Evolutionary conservation across 2,888 invertebrate genomes (phyloP).

Genomic region (Leucozona laternaria): DNA sequence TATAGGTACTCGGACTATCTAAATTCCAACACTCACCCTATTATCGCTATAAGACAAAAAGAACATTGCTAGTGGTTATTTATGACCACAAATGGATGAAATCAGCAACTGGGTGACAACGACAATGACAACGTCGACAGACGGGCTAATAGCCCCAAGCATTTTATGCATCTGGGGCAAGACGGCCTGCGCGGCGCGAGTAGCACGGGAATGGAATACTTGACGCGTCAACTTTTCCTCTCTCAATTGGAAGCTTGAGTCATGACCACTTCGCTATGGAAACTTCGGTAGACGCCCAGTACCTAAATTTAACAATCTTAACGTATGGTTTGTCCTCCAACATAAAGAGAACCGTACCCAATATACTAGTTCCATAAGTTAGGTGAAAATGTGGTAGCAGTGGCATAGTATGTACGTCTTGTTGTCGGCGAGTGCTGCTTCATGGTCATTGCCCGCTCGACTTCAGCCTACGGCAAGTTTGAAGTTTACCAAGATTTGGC

Average conservation of each 20-base stretch:
- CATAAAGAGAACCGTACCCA: constrained; percentile 45
- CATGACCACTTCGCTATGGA: constrained; percentile 53
- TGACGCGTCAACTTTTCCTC: constrained; percentile 63
- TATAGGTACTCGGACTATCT: constrained; percentile 62
- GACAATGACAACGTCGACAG: constrained; percentile 36
- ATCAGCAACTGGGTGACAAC: constrained; percentile 47
- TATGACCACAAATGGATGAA: constrained; percentile 63
- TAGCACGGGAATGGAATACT: constrained; percentile 35
- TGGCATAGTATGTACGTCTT: constrained; percentile 37
- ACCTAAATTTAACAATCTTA: constrained; percentile 2
- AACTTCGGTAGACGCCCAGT: constrained; percentile 58
- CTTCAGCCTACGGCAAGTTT: constrained; percentile 46
- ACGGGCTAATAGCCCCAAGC: constrained; percentile 31
- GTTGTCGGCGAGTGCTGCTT: constrained; percentile 55
- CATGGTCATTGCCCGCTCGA: constrained; percentile 72
- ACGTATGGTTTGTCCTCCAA: constrained; percentile 50
- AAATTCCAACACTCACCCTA: constrained; percentile 66
- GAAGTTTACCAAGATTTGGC: constrained; percentile 59
- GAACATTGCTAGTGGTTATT: constrained; percentile 49
- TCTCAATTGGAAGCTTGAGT: constrained; percentile 67
- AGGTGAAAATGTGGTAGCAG: constrained; percentile 33
- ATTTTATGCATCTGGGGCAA: constrained; percentile 21
- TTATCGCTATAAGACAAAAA: constrained; percentile 44
- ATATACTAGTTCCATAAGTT: constrained; percentile 41
- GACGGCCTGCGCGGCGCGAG: not conserved